Base-by-base conservation (phyloP, 2,888 invertebrate genomes). In the Euphydryas editha region DNA sequence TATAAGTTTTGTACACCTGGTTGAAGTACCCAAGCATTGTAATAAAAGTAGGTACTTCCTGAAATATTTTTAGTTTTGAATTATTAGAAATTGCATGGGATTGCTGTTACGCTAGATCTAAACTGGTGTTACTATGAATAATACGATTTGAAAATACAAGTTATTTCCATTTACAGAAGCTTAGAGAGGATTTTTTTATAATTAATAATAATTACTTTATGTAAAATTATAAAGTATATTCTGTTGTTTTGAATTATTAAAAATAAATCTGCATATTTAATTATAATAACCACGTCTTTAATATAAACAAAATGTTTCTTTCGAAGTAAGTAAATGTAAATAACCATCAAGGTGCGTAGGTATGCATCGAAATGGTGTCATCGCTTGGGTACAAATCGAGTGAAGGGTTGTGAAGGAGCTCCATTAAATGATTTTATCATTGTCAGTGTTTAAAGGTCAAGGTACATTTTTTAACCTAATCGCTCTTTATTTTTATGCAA, bases 331-430 rank as follows among this genome's bases (percentile, higher is more conserved):
- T 54, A 15, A 56, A 24, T 47, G 44, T 46, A 62, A 56, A 37
- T 39, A 56, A 46, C 36, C 47, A 54, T 24, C 24, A n/a, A 20
- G 46, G 30, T 63, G 51, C 58, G 30, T 30, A 30, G 24, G 57
- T 63, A 70, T 67, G 70, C 69, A 58, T 59, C 55, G 77, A 78
- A 81, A 81, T 80, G 81, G 82, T 84, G 84, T 80, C 83, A 81
- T 84, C 85, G 77, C 74, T 76, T 58, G 30, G 47, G 77, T 77
- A 78, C 72, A 72, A 68, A 74, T 72, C 51, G 83, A 87, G 88
- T 87, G 87, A 88, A 87, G 87, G 87, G 87, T 84, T 82, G 78
- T 78, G 80, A 82, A 79, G 79, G 77, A 78, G 79, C 76, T 75
- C 76, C 58, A 63, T 63, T 58, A 63, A 51, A 58, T 18, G 83